These are phyloP conservation scores for Mesorhabditis spiculigera DNA, from an alignment of 2,888 invertebrate genomes.

Conservation along the genomic window DNA sequence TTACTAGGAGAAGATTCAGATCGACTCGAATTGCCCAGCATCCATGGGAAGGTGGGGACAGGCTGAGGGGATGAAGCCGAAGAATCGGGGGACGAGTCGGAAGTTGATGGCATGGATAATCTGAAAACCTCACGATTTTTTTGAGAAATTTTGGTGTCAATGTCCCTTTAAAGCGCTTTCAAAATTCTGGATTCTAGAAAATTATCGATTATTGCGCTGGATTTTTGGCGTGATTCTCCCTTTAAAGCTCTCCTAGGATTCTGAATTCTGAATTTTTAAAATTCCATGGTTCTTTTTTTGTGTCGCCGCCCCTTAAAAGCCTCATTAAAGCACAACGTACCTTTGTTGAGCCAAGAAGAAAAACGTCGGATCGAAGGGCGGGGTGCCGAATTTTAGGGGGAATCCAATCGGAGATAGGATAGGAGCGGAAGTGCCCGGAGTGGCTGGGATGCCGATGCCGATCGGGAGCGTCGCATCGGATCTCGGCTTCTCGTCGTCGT, in stretches of 20 bases:
- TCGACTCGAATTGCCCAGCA: neutral
- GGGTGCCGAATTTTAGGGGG: constrained; percentile 5
- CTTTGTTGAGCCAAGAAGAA: constrained; percentile 33
- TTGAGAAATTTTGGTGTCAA: neutral
- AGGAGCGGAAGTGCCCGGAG: constrained; percentile 1
- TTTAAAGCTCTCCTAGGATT: too few relatives aligned
- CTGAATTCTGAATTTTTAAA: too few relatives aligned
- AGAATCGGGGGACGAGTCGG: constrained; percentile 37
- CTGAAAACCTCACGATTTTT: constrained; percentile 8
- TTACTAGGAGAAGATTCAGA: too few relatives aligned
- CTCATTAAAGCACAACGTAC: too few relatives aligned
- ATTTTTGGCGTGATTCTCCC: too few relatives aligned
- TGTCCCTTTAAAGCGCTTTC: neutral
- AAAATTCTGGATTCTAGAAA: neutral
- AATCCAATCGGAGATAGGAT: neutral
- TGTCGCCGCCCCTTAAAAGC: too few relatives aligned
- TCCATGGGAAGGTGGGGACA: constrained; percentile 29
- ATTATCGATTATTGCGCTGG: neutral
- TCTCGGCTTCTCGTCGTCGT: neutral
- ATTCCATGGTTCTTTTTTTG: too few relatives aligned
- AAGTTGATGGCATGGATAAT: constrained; percentile 19
- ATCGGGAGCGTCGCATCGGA: neutral
- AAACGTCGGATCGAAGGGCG: constrained; percentile 28
- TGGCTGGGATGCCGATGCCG: neutral
- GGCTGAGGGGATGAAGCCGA: constrained; percentile 36